Base-by-base conservation (phyloP, 2,888 invertebrate genomes). In the Tyria jacobaeae region DNA sequence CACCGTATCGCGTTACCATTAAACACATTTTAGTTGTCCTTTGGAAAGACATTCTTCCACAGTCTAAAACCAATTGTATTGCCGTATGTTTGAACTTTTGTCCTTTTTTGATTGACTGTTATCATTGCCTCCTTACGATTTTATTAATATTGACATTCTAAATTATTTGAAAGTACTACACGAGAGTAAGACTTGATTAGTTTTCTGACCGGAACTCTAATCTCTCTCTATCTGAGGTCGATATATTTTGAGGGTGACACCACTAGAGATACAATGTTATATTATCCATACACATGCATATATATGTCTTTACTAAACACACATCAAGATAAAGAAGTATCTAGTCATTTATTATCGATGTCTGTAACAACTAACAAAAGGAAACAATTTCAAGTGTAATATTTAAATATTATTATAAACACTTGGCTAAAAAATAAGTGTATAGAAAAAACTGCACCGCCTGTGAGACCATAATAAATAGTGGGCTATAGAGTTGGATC, bases 1-100 rank as follows among this genome's bases (percentile, higher is more conserved):
- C 82, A 90, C 91, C 86, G 85, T 93, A 90, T 87, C 82, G 70
- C 87, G 80, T 86, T 83, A 85, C 82, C 82, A 84, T 89, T 89
- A 85, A 90, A 89, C 81, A 84, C 88, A 88, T 86, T 90, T 76
- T 90, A 88, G 82, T 85, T 84, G 85, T 84, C 82, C 75, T 79
- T 78, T 71, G 69, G 71, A 68, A 75, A 78, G 84, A 76, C 87
- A 91, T 91, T 89, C 87, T 84, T 79, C 73, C 77, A 78, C 70
- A 76, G 80, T 84, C 82, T 76, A 71, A 85, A 81, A 84, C 84
- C 86, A 88, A 88, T 87, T 85, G 86, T 86, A 85, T 84, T 84
- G 89, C 88, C 86, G 85, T 85, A 86, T 87, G 88, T 88, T 91
- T 91, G 90, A 92, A 92, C 92, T 92, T 90, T 92, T 87, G 89